These are phyloP conservation scores for Cepaea nemoralis DNA, from an alignment of 1,140 invertebrate genomes.

Conservation along the genomic window DNA sequence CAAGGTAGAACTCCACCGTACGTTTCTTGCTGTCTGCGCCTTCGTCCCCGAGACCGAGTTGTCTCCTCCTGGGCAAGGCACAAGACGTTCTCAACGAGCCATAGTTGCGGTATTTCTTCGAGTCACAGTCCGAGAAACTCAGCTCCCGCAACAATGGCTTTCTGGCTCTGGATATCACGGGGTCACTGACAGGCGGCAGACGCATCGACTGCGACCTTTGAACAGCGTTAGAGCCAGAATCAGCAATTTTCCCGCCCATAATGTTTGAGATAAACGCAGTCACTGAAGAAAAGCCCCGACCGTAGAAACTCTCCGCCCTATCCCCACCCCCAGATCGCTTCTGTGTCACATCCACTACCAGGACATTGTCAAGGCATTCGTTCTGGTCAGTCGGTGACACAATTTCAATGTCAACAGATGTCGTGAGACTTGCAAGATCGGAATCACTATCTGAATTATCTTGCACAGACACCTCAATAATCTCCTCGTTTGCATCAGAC, in stretches of 20 bases:
- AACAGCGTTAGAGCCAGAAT: not conserved
- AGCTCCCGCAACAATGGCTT: constrained; percentile 1
- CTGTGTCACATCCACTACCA: not conserved
- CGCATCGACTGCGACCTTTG: not conserved
- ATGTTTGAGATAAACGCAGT: not conserved
- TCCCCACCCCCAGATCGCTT: not conserved
- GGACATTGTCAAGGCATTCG: not conserved
- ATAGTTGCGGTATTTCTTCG: not conserved
- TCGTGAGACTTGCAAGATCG: too few relatives aligned
- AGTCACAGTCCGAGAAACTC: constrained; percentile 6
- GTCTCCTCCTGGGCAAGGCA: not conserved
- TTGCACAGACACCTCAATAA: too few relatives aligned
- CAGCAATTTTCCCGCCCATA: not conserved
- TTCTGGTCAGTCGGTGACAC: not conserved
- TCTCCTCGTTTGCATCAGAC: too few relatives aligned
- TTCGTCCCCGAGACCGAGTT: too few relatives aligned
- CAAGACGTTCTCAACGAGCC: not conserved
- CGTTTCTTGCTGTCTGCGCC: not conserved
- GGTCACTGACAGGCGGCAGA: not conserved
- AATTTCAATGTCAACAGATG: too few relatives aligned
- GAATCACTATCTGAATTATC: too few relatives aligned
- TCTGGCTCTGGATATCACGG: not conserved
- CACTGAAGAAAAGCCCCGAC: not conserved
- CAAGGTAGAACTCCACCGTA: too few relatives aligned
- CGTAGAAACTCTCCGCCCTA: not conserved